Conservation (phyloP, 2,888 invertebrate species). For the Hypolimnas misippus region DNA sequence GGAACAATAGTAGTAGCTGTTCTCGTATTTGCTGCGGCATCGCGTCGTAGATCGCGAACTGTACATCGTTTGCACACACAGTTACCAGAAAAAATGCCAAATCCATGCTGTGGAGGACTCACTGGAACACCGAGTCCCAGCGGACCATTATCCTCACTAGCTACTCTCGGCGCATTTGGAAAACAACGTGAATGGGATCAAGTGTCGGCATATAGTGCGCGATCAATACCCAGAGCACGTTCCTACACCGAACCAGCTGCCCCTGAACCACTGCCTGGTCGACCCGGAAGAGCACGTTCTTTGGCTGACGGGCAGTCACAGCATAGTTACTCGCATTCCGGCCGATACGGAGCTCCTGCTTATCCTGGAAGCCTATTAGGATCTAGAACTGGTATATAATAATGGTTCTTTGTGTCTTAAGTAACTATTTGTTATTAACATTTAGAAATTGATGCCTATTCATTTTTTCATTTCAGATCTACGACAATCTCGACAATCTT, state of each 20-base stretch:
- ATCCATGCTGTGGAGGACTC: slow-evolving; percentile 90
- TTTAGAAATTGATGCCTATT: not conserved
- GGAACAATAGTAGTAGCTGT: slow-evolving; percentile 96
- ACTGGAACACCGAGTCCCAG: slow-evolving; percentile 90
- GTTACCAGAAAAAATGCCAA: slow-evolving; percentile 88
- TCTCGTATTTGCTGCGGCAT: slow-evolving; percentile 94
- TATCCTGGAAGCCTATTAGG: slow-evolving; percentile 88
- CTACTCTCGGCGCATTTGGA: slow-evolving; percentile 93
- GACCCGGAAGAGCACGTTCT: slow-evolving; percentile 90
- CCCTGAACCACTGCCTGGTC: slow-evolving; percentile 90
- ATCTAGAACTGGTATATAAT: slow-evolving; percentile 71
- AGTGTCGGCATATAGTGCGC: slow-evolving; percentile 95
- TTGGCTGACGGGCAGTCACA: slow-evolving; percentile 95
- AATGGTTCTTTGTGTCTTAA: not conserved
- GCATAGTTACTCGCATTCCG: slow-evolving; percentile 94
- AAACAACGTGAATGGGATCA: slow-evolving; percentile 89
- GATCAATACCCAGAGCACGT: slow-evolving; percentile 94
- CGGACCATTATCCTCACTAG: slow-evolving; percentile 91
- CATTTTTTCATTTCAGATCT: slow-evolving; percentile 84
- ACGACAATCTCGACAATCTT: slow-evolving; percentile 93
- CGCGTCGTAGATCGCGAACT: slow-evolving; percentile 90
- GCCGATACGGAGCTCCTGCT: slow-evolving; percentile 89
- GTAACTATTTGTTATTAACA: not conserved
- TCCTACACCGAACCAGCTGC: slow-evolving; percentile 88
- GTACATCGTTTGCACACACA: slow-evolving; percentile 89